Conservation (phyloP, 2,888 invertebrate genomes). For the Stictocephala bisonia region DNA sequence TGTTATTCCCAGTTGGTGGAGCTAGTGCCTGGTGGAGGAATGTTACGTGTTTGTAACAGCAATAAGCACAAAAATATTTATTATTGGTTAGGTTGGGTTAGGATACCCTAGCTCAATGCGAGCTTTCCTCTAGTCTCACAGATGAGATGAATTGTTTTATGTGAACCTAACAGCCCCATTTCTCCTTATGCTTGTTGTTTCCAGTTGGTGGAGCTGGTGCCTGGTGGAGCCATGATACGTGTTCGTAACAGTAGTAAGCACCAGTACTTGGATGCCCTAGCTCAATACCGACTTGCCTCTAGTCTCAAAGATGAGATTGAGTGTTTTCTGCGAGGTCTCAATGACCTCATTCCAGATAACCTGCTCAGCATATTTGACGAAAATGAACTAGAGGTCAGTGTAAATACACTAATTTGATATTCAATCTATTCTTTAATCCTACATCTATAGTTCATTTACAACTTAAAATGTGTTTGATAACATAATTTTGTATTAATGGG, state of each 20-base stretch:
- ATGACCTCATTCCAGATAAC: slow-evolving; percentile 92
- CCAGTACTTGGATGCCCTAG: slow-evolving; percentile 88
- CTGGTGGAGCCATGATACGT: slow-evolving; percentile 78
- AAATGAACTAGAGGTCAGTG: slow-evolving; percentile 89
- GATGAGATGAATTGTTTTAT: slow-evolving; percentile 89
- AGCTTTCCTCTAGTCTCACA: slow-evolving; percentile 83
- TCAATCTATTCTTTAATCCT: too few species aligned
- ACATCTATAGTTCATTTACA: too few species aligned
- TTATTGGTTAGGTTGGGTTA: too few species aligned
- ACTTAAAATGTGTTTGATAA: too few species aligned
- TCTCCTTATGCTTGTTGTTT: slow-evolving; percentile 50
- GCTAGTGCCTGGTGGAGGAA: slow-evolving; percentile 84
- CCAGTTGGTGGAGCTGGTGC: slow-evolving; percentile 80
- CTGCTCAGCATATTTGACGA: slow-evolving; percentile 95
- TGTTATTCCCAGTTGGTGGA: slow-evolving; percentile 71
- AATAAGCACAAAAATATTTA: slow-evolving; percentile 84
- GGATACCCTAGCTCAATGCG: slow-evolving; percentile 89
- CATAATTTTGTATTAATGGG: too few species aligned
- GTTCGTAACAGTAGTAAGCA: slow-evolving; percentile 82
- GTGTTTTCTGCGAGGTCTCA: slow-evolving; percentile 89
- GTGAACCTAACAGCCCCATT: too few species aligned
- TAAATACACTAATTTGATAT: not conserved
- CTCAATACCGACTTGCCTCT: slow-evolving; percentile 87
- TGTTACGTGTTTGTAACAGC: slow-evolving; percentile 75
- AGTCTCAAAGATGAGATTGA: slow-evolving; percentile 86